These are phyloP conservation scores for Galago senegalensis DNA, from an alignment of 2,797 vertebrate species.

Conservation along the genomic window DNA sequence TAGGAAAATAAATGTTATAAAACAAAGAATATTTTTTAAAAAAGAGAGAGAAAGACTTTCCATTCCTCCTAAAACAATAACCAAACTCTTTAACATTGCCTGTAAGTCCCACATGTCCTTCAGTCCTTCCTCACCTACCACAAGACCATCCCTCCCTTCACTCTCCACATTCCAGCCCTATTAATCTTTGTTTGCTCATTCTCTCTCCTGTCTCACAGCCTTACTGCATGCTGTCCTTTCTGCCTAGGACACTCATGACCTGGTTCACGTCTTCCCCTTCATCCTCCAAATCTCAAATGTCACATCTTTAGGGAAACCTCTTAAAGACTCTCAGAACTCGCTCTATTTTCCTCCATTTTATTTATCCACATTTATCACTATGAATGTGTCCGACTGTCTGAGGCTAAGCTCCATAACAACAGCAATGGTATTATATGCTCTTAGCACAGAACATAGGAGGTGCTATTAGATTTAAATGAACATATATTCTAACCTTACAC, in stretches of 20 bases:
- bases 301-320: neutral
- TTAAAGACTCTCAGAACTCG: conserved; percentile 20
- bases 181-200: neutral
- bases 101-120: neutral
- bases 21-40: neutral
- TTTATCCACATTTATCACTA: neutral
- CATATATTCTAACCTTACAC: neutral
- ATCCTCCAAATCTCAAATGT: conserved; percentile 44
- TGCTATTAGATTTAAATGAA: conserved; percentile 29
- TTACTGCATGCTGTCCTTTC: neutral
- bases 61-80: neutral
- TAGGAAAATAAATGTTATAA: neutral
- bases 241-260: neutral
- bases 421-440: neutral
- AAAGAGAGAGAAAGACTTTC: neutral
- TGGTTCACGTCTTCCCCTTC: neutral
- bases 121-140: neutral
- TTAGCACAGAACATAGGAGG: neutral
- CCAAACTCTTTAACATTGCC: neutral
- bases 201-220: neutral
- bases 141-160: neutral
- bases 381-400: neutral
- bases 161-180: neutral
- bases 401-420: neutral
- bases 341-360: neutral